Base-by-base conservation (phyloP, 2,113 vertebrate species). In the Alosa alosa region DNA sequence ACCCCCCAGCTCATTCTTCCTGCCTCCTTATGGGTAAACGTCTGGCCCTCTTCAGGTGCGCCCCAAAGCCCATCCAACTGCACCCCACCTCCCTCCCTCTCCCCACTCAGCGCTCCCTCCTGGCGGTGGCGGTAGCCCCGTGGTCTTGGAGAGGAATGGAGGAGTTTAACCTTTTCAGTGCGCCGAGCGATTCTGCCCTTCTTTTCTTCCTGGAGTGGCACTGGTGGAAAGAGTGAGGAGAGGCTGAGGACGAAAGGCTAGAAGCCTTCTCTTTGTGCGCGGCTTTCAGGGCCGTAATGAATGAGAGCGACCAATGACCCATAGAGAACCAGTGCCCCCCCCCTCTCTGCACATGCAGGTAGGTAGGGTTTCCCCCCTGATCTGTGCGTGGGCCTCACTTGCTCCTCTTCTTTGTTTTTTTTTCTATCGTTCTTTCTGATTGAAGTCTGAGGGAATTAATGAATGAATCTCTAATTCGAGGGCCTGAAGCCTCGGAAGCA, bases 31-130 rank as follows among this genome's bases (percentile, higher is more conserved):
- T 89, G 85, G 78, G 90, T 94, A 95, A 95, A 95, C 91, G 95
- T 94, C 94, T 94, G 92, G 90, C 94, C 94, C 94, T 94, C 94
- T 94, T 94, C 93, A 95, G 94, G 94, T 94, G 91, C 93, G 93
- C 93, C 17, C 55, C 47, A 6, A 49, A 64, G 6, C 6, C 60
- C 18, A 60, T 20, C 55, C 60, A 8, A 25, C 20, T 5, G 31
- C 31, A 31, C 31, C n/a, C 72, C 72, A 15, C 68, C 15, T 3
- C 22, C 55, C 31, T 57, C 55, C 15, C 55, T 57, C 9, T 57
- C 55, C 55, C 13, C 55, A 18, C 13, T 57, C 55, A 1, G 2
- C 1, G 41, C 41, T 44, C 8, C 25, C 5, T 78, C 13, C 92
- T 84, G 91, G 93, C 92, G 90, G 88, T 83, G 88, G 90, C 84